Base-by-base conservation (phyloP, 2,113 vertebrate species). In the Dicaeum eximium region DNA sequence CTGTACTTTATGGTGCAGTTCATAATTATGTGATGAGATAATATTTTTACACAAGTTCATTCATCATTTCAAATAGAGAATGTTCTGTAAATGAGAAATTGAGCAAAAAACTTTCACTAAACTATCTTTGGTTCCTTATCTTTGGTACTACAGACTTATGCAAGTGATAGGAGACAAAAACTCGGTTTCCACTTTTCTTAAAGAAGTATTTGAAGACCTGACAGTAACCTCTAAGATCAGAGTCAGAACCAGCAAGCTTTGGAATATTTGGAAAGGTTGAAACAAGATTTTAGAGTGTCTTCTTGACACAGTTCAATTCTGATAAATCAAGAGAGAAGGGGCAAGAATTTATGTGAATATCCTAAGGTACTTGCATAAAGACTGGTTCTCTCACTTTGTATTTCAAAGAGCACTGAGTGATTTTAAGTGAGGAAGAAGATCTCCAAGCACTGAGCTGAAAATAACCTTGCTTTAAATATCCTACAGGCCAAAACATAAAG, bases 31-130 rank as follows among this genome's bases (percentile, higher is more conserved):
- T 95, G 67, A 94, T 70, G 91, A 90, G 73, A 93, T 83, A 95
- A 95, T 91, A 92, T 96, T 96, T 96, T 95, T 88, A 57, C 42
- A 70, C 40, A 92, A 77, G 75, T 73, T 69, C 71, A 88, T 95
- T 92, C 45, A 83, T 88, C 80, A 83, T 71, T 85, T 53, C 57
- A 60, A 66, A 67, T 9, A 80, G 20, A 80, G 50, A 83, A 65
- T 35, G 16, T n/a, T 88, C 86, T 37, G 50, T 65, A 92, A 90
- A 4, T 62, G 73, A 94, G 33, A 44, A 74, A 80, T 19, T 65
- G 37, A 65, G 15, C 3, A 80, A 73, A 88, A 86, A 57, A 10
- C 18, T 83, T 86, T 66, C 18, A 23, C 10, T 42, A 22, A 80
- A 27, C 8, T 72, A 31, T 54, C 42, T 83, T 80, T 61, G 7